A percentile compares a stretch with the other conserved stretches of the same genome.
phyloP scores from a whole-genome alignment of 2,113 vertebrate genomes.

The Geococcyx californianus region DNA sequence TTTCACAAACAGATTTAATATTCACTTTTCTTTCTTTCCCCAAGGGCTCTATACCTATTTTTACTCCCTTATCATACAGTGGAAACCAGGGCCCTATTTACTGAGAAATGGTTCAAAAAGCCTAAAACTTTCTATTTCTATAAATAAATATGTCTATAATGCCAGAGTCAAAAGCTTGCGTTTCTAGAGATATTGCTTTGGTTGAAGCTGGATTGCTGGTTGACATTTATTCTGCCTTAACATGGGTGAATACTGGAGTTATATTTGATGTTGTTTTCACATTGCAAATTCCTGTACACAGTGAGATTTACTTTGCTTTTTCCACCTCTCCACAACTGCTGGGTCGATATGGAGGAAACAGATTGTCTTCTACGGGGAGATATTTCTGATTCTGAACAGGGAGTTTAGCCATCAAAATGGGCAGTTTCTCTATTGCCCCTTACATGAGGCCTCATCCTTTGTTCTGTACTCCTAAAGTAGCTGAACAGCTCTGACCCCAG shows the following conservation, averaged over 20 bases:
- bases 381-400: not conserved
- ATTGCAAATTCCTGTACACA: not conserved
- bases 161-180: not conserved
- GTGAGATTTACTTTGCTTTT: not conserved
- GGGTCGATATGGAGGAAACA: not conserved
- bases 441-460: not conserved
- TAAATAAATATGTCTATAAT: not conserved
- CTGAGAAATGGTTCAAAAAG: not conserved
- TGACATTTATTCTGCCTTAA: not conserved
- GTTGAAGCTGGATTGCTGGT: not conserved
- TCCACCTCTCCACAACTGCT: not conserved
- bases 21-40: slow-evolving; percentile 12
- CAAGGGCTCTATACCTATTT: not conserved
- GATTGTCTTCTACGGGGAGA: not conserved
- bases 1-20: slow-evolving; percentile 13
- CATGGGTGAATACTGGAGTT: not conserved
- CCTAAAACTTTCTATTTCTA: not conserved
- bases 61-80: not conserved
- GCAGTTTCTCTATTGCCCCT: not conserved
- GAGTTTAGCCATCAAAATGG: not conserved
- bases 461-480: not conserved
- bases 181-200: not conserved
- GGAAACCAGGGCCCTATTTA: not conserved
- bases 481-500: not conserved
- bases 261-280: not conserved